phyloP scores from a whole-genome alignment of 2,888 invertebrate species.

The Agriopis aurantiaria region DNA sequence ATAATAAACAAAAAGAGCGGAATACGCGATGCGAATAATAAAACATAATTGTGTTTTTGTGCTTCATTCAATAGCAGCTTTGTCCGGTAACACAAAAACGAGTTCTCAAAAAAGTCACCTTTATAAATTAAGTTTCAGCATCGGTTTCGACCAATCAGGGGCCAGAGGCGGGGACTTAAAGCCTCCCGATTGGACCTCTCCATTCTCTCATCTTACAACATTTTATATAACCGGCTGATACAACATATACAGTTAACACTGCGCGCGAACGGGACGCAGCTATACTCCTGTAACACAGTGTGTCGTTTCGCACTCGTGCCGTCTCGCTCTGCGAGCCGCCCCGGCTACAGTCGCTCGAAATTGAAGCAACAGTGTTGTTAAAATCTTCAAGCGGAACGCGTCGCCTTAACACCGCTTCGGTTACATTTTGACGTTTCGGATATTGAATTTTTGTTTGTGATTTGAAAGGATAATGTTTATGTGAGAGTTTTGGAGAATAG shows the following conservation, averaged over 20 bases:
- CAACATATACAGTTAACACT: conserved; percentile 86
- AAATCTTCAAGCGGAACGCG: conserved; percentile 68
- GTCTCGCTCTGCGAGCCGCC: conserved; percentile 61
- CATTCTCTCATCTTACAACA: conserved; percentile 78
- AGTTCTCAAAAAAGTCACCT: conserved; percentile 85
- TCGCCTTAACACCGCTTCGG: conserved; percentile 48
- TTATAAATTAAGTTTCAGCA: conserved; percentile 85
- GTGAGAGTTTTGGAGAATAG: conserved; percentile 46
- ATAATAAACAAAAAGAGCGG: conserved; percentile 58
- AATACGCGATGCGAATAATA: conserved; percentile 79
- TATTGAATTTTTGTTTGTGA: conserved; percentile 35
- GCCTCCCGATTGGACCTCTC: conserved; percentile 66
- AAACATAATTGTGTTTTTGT: conserved; percentile 84
- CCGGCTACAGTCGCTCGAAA: conserved; percentile 75
- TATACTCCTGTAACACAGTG: conserved; percentile 73
- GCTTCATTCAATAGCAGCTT: conserved; percentile 77
- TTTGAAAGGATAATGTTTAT: conserved; percentile 28
- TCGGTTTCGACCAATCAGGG: conserved; percentile 68
- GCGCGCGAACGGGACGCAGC: conserved; percentile 71
- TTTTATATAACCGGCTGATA: conserved; percentile 86
- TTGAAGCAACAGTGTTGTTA: conserved; percentile 83
- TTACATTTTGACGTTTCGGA: conserved; percentile 31
- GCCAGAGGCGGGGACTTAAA: conserved; percentile 67
- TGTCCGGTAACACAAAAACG: conserved; percentile 75
- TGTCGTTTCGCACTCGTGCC: conserved; percentile 74